Evolutionary conservation across 2,888 invertebrate species (phyloP).

Genomic region (Drosophila kokeensis): DNA sequence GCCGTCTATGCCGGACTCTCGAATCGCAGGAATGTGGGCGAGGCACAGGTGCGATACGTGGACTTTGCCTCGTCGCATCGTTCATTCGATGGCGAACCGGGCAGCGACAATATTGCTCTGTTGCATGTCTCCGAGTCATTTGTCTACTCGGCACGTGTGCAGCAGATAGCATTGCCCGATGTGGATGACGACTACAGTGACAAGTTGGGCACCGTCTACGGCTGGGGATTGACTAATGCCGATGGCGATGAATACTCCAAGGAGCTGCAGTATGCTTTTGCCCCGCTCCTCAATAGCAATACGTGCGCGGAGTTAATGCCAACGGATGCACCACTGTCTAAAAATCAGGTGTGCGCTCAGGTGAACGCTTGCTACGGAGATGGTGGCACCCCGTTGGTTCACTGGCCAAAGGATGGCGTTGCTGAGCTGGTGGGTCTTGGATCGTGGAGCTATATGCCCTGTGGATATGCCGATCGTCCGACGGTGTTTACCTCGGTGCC

Average conservation of each 20-base stretch:
- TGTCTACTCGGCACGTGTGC: conserved; percentile 78
- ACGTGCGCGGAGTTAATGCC: conserved; percentile 62
- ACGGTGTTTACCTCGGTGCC: conserved; percentile 70
- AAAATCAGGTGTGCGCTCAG: conserved; percentile 64
- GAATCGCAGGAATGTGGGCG: conserved; percentile 60
- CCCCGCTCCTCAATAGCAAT: conserved; percentile 52
- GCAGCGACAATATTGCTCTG: conserved; percentile 87
- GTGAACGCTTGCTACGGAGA: conserved; percentile 77
- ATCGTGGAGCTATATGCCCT: conserved; percentile 80
- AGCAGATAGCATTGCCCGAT: conserved; percentile 83
- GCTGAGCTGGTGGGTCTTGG: conserved; percentile 72
- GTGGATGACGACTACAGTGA: conserved; percentile 61
- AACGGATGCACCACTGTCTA: conserved; percentile 64
- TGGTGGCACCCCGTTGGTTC: conserved; percentile 77
- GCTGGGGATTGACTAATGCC: conserved; percentile 74
- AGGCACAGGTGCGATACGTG: conserved; percentile 79
- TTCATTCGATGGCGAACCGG: conserved; percentile 81
- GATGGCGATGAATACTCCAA: conserved; percentile 64
- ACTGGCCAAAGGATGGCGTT: conserved; percentile 65
- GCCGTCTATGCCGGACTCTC: conserved; percentile 76
- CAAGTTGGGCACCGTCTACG: conserved; percentile 64
- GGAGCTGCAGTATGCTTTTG: conserved; percentile 66
- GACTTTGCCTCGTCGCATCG: conserved; percentile 82
- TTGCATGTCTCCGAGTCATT: conserved; percentile 82
- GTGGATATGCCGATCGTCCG: conserved; percentile 72